phyloP scores from a whole-genome alignment of 2,113 vertebrate genomes.

The Lasiurus borealis region DNA sequence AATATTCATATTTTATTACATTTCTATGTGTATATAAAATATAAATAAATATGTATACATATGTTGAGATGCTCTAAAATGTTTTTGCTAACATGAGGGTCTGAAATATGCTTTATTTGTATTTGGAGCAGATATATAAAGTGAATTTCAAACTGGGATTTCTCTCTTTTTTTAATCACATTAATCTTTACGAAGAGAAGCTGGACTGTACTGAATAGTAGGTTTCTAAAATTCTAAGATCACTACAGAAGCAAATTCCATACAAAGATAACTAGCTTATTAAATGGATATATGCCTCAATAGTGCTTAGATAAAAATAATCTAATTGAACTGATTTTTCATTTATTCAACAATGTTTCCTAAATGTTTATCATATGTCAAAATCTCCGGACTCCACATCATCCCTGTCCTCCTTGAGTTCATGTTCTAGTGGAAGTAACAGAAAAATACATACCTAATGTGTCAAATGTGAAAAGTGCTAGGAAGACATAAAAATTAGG shows the following conservation, averaged over 20 bases:
- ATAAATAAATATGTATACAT: neutral
- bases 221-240: conserved; percentile 32
- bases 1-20: neutral
- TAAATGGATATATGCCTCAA: neutral
- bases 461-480: neutral
- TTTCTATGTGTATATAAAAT: neutral
- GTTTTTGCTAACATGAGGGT: neutral
- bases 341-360: neutral
- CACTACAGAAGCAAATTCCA: conserved; percentile 27
- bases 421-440: neutral
- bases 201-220: neutral
- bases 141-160: neutral
- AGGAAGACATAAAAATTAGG: neutral
- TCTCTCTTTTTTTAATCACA: neutral
- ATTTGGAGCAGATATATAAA: neutral
- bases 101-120: neutral
- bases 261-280: neutral
- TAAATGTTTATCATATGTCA: neutral
- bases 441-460: neutral
- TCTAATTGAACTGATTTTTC: conserved; percentile 1
- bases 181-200: conserved; percentile 16
- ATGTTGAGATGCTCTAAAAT: neutral
- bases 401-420: neutral
- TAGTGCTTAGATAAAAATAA: neutral
- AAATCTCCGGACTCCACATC: neutral